Evolutionary conservation across 2,797 vertebrate species (phyloP).

Genomic region (Cryptoblepharus egeriae): DNA sequence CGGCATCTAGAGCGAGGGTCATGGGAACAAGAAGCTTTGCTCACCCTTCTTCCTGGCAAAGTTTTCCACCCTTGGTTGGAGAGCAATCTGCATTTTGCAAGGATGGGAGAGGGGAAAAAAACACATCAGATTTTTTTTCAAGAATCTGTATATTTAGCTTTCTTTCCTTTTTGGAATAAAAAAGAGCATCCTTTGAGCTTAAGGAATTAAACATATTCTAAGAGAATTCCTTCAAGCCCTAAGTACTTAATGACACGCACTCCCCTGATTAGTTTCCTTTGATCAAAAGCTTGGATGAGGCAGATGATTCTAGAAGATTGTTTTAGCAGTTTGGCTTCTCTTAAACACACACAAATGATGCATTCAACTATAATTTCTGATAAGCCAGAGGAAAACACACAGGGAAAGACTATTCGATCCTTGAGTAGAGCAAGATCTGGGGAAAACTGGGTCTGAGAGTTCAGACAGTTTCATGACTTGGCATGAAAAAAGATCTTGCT

Average conservation of each 20-base stretch:
- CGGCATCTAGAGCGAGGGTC: slow-evolving; percentile 76
- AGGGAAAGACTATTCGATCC: not conserved
- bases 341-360: slow-evolving; percentile 3
- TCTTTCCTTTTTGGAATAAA: slow-evolving; percentile 37
- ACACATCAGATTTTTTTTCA: slow-evolving; percentile 2
- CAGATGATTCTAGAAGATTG: slow-evolving; percentile 41
- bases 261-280: slow-evolving; percentile 58
- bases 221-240: slow-evolving; percentile 47
- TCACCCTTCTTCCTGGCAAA: slow-evolving; percentile 81
- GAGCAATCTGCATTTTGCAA: slow-evolving; percentile 71
- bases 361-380: slow-evolving; percentile 46
- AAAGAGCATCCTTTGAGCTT: slow-evolving; percentile 44
- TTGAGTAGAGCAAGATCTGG: slow-evolving; percentile 1
- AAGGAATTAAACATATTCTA: slow-evolving; percentile 73
- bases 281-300: slow-evolving; percentile 52
- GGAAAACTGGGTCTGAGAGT: not conserved
- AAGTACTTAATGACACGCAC: slow-evolving; percentile 41
- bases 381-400: slow-evolving; percentile 17
- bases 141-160: slow-evolving; percentile 40
- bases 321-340: slow-evolving; percentile 35
- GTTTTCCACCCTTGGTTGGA: slow-evolving; percentile 68
- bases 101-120: slow-evolving; percentile 44
- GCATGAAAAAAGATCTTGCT: not conserved
- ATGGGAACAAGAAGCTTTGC: slow-evolving; percentile 81
- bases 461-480: slow-evolving; percentile 4